A percentile compares a stretch with the other conserved stretches of the same genome.
These are phyloP conservation scores for Haliclystus octoradiatus DNA, from an alignment of 30 jellyfish, hydroid and myxozoan genomes.

Conservation along the genomic window DNA sequence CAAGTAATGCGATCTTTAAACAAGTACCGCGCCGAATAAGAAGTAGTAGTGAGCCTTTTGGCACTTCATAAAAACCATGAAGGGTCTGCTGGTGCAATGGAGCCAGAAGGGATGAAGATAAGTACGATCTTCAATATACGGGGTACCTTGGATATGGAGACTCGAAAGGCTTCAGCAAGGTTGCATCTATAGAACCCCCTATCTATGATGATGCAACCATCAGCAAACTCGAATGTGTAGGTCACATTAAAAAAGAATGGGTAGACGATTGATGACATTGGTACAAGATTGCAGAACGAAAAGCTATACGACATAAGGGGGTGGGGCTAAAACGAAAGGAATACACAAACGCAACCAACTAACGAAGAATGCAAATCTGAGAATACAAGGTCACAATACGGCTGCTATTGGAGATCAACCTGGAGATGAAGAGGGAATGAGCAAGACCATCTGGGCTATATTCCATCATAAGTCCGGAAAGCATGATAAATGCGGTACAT, in stretches of 20 bases:
- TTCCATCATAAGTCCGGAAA: not conserved
- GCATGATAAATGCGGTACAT: not conserved
- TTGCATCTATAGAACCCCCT: conserved; percentile 9
- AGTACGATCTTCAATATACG: conserved; percentile 5
- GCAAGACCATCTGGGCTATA: conserved; percentile 2
- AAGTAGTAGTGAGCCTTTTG: too few relatives aligned
- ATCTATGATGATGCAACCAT: not conserved
- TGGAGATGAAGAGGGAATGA: conserved; percentile 11
- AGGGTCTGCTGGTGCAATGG: conserved; percentile 36
- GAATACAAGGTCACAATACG: conserved; percentile 2
- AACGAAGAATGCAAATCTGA: not conserved
- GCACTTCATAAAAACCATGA: conserved; percentile 10
- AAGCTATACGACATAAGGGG: too few relatives aligned
- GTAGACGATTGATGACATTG: not conserved
- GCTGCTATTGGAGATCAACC: not conserved
- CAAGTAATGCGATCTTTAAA: too few relatives aligned
- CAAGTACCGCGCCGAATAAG: too few relatives aligned
- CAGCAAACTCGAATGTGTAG: conserved; percentile 2
- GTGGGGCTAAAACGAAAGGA: conserved; percentile 4
- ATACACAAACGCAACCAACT: not conserved
- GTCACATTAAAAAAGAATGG: conserved; percentile 7
- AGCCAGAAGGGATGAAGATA: conserved; percentile 21
- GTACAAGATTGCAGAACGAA: not conserved
- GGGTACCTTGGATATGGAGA: conserved; percentile 7
- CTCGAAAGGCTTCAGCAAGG: too few relatives aligned